Base-by-base conservation (phyloP, 2,113 vertebrate genomes). In the Poeciliopsis prolifica region DNA sequence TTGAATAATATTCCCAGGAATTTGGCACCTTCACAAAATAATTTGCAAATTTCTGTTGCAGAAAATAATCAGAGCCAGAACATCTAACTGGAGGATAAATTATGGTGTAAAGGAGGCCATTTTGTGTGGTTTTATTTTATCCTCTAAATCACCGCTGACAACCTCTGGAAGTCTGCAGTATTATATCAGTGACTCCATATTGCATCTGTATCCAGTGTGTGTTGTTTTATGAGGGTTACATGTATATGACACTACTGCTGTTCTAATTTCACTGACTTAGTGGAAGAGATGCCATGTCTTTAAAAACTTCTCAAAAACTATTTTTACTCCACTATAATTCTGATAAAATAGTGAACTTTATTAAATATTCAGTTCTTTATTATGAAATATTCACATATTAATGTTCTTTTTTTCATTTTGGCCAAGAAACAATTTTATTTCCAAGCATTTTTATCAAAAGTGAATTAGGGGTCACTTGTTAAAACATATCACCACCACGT, bases 41-140 rank as follows among this genome's bases (percentile, higher is more conserved):
- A 58, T 58, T 58, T 58, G 51, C 19, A 17, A 19, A 54, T 54
- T 9, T 54, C 7, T 24, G 2, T 24, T 24, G 51, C 22, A 54
- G 7, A 22, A 54, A 58, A 24, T 58, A 58, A 58, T 3, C 51
- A 58, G 51, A 40, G 22, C 31, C 30, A n/a, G 15, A 48, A 2
- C 26, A 58, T 30, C 63, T 63, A 63, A 64, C 33, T 51, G 42
- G 12, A 60, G 6, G 7, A 62, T 37, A 35, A 87, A 68, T 75
- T 33, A 81, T 68, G 77, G 75, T 73, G 75, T 29, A n/a, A 84
- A 51, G 72, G 24, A 7, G n/a, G 19, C 15, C 19, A 29, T 60
- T 71, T 29, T 64, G 66, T 60, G 61, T 37, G 17, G 51, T 70
- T 14, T 69, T 80, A 65, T 28, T 42, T 78, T 60, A n/a, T 31